Evolutionary conservation across 2,113 vertebrate genomes (phyloP), one percentile per base, ranked within the genome.

Genomic region (Lutjanus erythropterus): DNA sequence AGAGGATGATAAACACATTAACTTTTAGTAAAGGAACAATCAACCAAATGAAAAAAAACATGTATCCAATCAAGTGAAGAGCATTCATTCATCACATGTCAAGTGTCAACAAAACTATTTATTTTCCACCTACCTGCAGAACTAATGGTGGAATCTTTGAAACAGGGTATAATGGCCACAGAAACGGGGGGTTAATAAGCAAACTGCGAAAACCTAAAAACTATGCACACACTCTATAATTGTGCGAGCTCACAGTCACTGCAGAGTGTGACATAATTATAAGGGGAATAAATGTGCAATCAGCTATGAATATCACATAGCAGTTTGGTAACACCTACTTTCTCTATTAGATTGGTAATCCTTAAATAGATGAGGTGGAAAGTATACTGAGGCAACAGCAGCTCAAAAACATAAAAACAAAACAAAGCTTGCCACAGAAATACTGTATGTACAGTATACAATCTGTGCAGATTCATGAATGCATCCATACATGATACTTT

Each of bases 261-360:
- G 14, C 49, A 46, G 35, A 53, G 39, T 21, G 27, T 62, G 29
- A 58, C 35, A 41, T 71, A 12, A 71, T 65, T 65, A 29, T 53
- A 37, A 25, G 29, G 7, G n/a, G 39, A 5, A n/a, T n/a, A n/a
- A 19, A 33, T 27, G 49, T 46, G 29, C 15, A 33, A 25, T 41
- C 35, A 46, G 56, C 56, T 52, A 27, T 79, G 50, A 47, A 64
- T 64, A 37, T 78, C 37, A 79, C 37, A 47, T 6, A 44, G 58
- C 25, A 35, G 56, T 61, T 61, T 61, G 19, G 25, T 68, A 37
- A 50, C 23, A 29, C 23, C 47, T 41, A 55, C 50, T 55, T 77
- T 68, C 29, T 49, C 23, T 39, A 12, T 55, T 19, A n/a, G 62
- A 8, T n/a, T 35, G 56, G 16, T 52, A 33, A 31, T 37, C 27